Evolutionary conservation across 2,113 vertebrate species (phyloP), one percentile per base, ranked within the genome.

Genomic region (Lepisosteus osseus): DNA sequence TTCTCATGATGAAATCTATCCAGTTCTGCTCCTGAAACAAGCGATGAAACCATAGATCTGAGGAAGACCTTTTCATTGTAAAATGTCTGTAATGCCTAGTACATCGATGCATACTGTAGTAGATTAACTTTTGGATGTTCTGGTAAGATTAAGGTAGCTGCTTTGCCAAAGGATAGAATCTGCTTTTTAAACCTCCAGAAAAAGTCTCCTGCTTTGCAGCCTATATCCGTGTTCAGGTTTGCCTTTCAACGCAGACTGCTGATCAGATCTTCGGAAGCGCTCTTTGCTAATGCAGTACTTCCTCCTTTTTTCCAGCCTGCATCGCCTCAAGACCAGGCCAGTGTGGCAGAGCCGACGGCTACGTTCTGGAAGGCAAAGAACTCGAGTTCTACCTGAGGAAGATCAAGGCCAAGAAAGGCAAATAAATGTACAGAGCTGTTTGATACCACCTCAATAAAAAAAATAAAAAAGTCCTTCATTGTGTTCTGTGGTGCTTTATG

Each of bases 391-490:
- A 99, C 81, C 79, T 97, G 90, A 96, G 97, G 89, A 99, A 99
- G 83, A 99, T 99, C 88, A 99, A 97, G 85, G 97, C 97, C 86
- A 97, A 98, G 83, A 99, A 98, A 92, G 97, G 97, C 95, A 99
- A 99, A 99, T 99, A 92, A 92, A 87, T 87, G 82, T 86, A 72
- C 83, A 87, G 84, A 84, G 59, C 71, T 77, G 80, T 91, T 91
- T 91, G 85, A 89, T 89, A 84, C 41, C 6, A 78, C 77, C 63
- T 71, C 84, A 89, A 93, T 89, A 91, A 93, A 29, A 29, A 29
- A 91, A 85, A 65, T 72, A 68, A 41, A 73, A 75, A 76, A 11
- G 44, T 77, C 77, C 78, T 77, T 78, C 45, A 73, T 29, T 44
- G 64, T 66, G 5, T 76, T 5, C 40, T 78, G 42, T 74, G 51